Evolutionary conservation across 2,888 invertebrate species (phyloP).

Genomic region (Pyrrhia umbra): DNA sequence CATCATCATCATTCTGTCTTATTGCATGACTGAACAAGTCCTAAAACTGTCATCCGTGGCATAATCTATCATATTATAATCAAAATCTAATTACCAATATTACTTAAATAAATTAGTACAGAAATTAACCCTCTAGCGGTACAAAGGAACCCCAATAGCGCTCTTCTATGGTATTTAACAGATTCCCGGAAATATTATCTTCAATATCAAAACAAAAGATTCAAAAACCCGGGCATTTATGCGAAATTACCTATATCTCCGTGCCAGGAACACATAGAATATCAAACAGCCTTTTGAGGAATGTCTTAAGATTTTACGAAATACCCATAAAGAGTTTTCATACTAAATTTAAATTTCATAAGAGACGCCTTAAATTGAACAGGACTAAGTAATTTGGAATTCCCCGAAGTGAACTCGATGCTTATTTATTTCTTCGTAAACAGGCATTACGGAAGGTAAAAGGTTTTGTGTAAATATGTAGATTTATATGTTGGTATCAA

Average conservation of each 20-base stretch:
- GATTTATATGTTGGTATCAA: slow-evolving; percentile 47
- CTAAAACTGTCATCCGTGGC: too few species aligned
- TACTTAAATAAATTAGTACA: too few species aligned
- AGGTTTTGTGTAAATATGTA: slow-evolving; percentile 45
- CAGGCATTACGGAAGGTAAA: slow-evolving; percentile 34
- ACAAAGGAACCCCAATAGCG: not conserved
- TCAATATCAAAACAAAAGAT: not conserved
- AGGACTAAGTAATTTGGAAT: slow-evolving; percentile 34
- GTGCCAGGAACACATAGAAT: not conserved
- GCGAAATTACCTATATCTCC: not conserved
- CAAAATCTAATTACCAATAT: too few species aligned
- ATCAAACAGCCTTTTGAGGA: not conserved
- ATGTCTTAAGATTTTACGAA: not conserved
- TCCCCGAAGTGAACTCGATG: slow-evolving; percentile 43
- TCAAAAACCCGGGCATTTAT: not conserved
- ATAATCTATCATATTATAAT: too few species aligned
- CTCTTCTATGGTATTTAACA: not conserved
- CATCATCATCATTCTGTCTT: too few species aligned
- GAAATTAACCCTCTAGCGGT: too few species aligned
- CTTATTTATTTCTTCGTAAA: slow-evolving; percentile 51
- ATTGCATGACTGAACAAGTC: too few species aligned
- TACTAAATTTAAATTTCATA: slow-evolving; percentile 28
- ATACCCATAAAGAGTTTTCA: not conserved
- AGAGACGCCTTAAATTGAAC: slow-evolving; percentile 21
- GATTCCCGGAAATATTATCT: not conserved